Evolutionary conservation across 2,888 invertebrate genomes (phyloP), one percentile per base, ranked within the genome.

Genomic region (Tachystola acroxantha): DNA sequence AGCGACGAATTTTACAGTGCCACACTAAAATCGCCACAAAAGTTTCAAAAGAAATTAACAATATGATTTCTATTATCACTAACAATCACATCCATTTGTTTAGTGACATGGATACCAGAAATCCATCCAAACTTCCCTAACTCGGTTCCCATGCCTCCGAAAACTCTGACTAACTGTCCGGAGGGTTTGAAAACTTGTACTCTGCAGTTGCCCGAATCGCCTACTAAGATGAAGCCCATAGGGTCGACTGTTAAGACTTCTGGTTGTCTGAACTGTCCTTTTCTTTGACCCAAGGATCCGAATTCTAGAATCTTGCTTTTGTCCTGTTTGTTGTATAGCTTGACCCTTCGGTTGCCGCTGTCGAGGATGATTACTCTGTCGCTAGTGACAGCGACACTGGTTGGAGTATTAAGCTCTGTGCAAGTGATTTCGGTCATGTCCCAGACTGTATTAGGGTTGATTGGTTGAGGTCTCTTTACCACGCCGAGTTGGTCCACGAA

Each of bases 181-280:
- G 91, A 90, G 0, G 90, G 90, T 40, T 91, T 89, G 62, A 94
- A 94, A 6, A 95, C 89, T 67, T 94, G 94, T 0, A 94, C 86
- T 3, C 94, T 81, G 25, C 91, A 91, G 61, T 94, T 94, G 0
- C 94, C 94, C 0, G 92, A 91, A 63, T 95, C 94, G 0, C 94
- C 94, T 0, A 95, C 93, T 1, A 94, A 74, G 25, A 95, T 91
- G 62, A 92, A 92, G 0, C 94, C 94, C 65, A 91, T 80, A 0
- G 89, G 89, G 61, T 94, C 94, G 0, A 93, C 89, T 0, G 91
- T 87, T 3, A 95, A 78, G 0, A 92, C 93, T 64, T 94, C 92
- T 0, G 94, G 93, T 38, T 91, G 91, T 57, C 92, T 88, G 61
- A 94, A 91, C 59, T 93, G 92, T 0, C 93, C 93, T 40, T 90